Conservation (phyloP, 1,140 invertebrate species). For the Dendrolimus kikuchii region DNA sequence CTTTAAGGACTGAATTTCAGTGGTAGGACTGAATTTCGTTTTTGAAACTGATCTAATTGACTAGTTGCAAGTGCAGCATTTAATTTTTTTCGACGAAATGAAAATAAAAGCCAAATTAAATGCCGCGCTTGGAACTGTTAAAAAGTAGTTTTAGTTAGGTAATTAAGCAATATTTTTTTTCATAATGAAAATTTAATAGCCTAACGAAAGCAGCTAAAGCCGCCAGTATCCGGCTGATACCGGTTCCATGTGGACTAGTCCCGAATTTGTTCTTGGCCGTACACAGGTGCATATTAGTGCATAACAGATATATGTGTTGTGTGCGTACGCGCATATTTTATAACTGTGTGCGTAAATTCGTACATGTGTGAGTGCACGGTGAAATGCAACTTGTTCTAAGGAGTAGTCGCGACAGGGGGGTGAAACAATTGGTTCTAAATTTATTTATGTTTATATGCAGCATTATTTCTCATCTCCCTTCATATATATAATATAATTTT, state of each 20-base stretch:
- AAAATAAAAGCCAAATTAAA: too few species aligned
- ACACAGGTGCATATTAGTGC: slow-evolving; percentile 36
- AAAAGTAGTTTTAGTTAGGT: too few species aligned
- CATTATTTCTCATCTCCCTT: too few species aligned
- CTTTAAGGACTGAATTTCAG: too few species aligned
- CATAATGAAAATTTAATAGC: not conserved
- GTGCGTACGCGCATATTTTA: slow-evolving; percentile 5
- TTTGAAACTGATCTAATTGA: too few species aligned
- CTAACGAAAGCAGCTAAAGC: not conserved
- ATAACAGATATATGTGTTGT: slow-evolving; percentile 6
- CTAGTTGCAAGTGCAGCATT: too few species aligned
- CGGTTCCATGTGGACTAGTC: slow-evolving; percentile 22
- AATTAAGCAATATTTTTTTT: too few species aligned
- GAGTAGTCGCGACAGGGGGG: slow-evolving; percentile 39
- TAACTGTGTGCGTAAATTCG: slow-evolving; percentile 15
- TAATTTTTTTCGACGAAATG: too few species aligned
- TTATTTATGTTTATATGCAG: not conserved
- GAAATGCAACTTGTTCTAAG: slow-evolving; percentile 67
- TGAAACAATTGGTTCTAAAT: slow-evolving; percentile 14
- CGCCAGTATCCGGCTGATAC: slow-evolving; percentile 12
- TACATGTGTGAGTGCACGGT: slow-evolving; percentile 39
- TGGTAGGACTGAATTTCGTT: too few species aligned
- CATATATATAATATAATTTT: too few species aligned
- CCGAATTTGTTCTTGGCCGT: slow-evolving; percentile 30
- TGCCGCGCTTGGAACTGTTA: too few species aligned